Evolutionary conservation across 2,888 invertebrate genomes (phyloP).

Genomic region (Zelleria hepariella): DNA sequence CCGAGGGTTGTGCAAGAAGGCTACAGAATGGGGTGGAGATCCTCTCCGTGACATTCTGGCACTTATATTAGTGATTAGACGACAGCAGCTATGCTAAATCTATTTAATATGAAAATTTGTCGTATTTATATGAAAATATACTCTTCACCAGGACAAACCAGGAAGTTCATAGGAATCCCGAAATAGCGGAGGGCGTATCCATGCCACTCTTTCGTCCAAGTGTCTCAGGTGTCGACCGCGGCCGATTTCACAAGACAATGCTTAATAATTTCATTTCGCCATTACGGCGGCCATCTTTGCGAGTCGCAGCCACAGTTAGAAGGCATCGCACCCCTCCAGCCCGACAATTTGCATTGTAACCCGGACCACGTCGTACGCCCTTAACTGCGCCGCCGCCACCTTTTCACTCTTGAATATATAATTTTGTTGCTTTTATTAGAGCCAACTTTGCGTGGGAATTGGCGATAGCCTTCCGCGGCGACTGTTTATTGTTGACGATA

Average conservation of each 20-base stretch:
- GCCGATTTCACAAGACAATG: constrained; percentile 72
- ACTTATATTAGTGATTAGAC: no score
- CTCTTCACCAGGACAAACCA: not conserved
- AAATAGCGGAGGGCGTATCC: constrained; percentile 34
- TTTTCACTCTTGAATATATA: constrained; percentile 72
- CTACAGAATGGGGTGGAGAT: constrained; percentile 57
- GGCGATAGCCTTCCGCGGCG: constrained; percentile 65
- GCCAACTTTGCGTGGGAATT: constrained; percentile 70
- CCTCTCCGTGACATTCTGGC: constrained; percentile 15
- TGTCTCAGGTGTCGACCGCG: constrained; percentile 71
- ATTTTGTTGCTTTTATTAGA: constrained; percentile 72
- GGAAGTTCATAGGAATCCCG: not conserved
- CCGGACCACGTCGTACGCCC: constrained; percentile 68
- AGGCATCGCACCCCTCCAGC: constrained; percentile 65
- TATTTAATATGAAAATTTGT: no score
- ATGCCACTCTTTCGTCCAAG: constrained; percentile 38
- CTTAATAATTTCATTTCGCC: constrained; percentile 73
- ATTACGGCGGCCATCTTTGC: constrained; percentile 70
- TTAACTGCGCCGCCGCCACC: constrained; percentile 66
- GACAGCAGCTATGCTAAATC: no score
- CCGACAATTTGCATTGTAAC: constrained; percentile 71
- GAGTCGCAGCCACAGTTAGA: constrained; percentile 63
- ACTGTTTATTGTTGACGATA: constrained; percentile 67
- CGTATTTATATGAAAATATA: no score
- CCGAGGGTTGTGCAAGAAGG: constrained; percentile 59